These are phyloP conservation scores for Steinernema carpocapsae DNA, from an alignment of 2,888 invertebrate genomes.

Conservation along the genomic window DNA sequence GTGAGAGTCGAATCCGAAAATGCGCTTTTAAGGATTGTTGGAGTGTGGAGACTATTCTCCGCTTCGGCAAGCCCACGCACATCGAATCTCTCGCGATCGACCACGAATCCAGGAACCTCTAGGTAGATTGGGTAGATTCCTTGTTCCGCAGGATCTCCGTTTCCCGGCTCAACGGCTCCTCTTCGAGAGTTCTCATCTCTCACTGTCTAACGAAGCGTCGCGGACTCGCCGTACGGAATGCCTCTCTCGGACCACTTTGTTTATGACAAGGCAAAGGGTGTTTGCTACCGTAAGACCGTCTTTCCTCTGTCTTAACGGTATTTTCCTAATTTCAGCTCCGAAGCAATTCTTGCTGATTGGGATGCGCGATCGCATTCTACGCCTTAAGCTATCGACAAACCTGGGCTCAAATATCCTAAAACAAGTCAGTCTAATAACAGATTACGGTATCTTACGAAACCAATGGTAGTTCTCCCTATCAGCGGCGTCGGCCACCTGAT, in stretches of 20 bases:
- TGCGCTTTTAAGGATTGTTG: neutral
- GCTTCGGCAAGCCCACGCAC: neutral
- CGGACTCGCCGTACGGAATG: slow-evolving; percentile 39
- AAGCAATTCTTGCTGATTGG: slow-evolving; percentile 43
- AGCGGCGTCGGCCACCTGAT: slow-evolving; percentile 45
- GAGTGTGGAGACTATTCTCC: slow-evolving; percentile 11
- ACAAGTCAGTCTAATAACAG: neutral
- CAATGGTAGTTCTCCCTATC: slow-evolving; percentile 43
- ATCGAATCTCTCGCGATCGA: slow-evolving; percentile 42
- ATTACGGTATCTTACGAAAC: slow-evolving; percentile 17
- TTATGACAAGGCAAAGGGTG: slow-evolving; percentile 32
- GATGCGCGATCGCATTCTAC: slow-evolving; percentile 41
- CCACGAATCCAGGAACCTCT: slow-evolving; percentile 45
- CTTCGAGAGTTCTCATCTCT: slow-evolving; percentile 24
- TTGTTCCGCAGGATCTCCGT: slow-evolving; percentile 41
- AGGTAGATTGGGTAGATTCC: slow-evolving; percentile 50
- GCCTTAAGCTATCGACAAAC: slow-evolving; percentile 36
- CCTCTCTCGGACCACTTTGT: slow-evolving; percentile 41
- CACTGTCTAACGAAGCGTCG: slow-evolving; percentile 25
- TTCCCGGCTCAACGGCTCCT: slow-evolving; percentile 1
- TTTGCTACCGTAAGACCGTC: slow-evolving; percentile 29
- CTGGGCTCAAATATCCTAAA: neutral
- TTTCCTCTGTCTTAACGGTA: neutral
- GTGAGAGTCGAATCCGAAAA: slow-evolving; percentile 39
- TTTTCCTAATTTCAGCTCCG: slow-evolving; percentile 39